A percentile compares a stretch with the other conserved stretches of the same genome.
phyloP scores from a whole-genome alignment of 2,113 vertebrate species.

The Oryzias celebensis region DNA sequence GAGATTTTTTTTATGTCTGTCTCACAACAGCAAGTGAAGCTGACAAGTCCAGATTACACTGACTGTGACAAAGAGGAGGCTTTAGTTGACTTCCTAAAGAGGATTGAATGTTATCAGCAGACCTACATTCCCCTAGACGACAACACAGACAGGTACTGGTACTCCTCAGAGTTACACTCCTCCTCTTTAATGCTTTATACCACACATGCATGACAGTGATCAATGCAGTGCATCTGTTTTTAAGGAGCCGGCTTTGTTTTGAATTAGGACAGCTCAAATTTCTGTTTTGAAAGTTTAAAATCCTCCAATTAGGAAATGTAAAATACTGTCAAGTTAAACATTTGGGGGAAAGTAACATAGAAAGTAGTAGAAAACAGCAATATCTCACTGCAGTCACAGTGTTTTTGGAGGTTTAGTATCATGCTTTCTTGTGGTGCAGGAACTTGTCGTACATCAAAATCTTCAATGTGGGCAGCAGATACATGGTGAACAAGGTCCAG shows the following conservation, averaged over 20 bases:
- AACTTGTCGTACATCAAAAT: slow-evolving; percentile 92
- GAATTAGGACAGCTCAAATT: too few species aligned
- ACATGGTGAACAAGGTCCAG: slow-evolving; percentile 88
- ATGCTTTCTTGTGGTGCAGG: slow-evolving; percentile 51
- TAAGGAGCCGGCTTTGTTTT: too few species aligned
- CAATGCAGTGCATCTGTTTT: neutral
- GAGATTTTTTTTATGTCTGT: neutral
- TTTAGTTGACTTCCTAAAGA: slow-evolving; percentile 85
- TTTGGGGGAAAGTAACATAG: too few species aligned
- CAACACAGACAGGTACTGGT: slow-evolving; percentile 81
- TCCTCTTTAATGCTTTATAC: neutral
- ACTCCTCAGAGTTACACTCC: neutral
- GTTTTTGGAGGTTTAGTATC: neutral
- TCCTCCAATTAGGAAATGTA: too few species aligned
- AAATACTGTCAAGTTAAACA: too few species aligned
- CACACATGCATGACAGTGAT: neutral
- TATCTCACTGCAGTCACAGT: too few species aligned
- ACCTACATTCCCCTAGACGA: slow-evolving; percentile 87
- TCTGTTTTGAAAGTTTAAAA: too few species aligned
- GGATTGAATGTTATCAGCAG: slow-evolving; percentile 88
- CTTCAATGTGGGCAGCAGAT: slow-evolving; percentile 87
- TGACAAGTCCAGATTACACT: slow-evolving; percentile 87
- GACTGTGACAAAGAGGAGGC: slow-evolving; percentile 86
- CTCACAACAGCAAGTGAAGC: slow-evolving; percentile 85
- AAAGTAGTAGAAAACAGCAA: too few species aligned